Conservation (phyloP, 1,140 invertebrate genomes). For the Belonocnema kinseyi region DNA sequence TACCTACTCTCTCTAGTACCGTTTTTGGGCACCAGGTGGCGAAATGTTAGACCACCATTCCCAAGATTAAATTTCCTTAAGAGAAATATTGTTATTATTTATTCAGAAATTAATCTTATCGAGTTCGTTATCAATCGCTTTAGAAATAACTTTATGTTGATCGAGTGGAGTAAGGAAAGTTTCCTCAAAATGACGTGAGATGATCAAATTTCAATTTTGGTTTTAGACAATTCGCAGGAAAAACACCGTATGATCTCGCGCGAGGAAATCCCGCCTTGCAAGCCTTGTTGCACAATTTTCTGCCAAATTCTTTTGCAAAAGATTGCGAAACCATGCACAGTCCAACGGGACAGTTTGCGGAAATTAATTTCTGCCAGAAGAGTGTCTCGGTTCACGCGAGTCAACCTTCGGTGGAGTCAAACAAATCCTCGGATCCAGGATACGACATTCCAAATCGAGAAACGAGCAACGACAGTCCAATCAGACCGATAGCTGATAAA, state of each 20-base stretch:
- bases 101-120: too few species aligned
- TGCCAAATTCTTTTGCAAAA: constrained; percentile 58
- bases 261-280: constrained; percentile 72
- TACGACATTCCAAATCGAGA: constrained; percentile 64
- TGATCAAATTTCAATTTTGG: constrained; percentile 5
- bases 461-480: constrained; percentile 62
- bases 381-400: constrained; percentile 66
- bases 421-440: constrained; percentile 66
- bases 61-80: too few species aligned
- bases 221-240: constrained; percentile 73
- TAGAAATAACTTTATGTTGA: too few species aligned
- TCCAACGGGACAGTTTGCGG: constrained; percentile 54
- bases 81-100: too few species aligned
- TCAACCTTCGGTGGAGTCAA: constrained; percentile 69
- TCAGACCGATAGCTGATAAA: constrained; percentile 55
- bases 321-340: constrained; percentile 65
- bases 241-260: constrained; percentile 75
- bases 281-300: constrained; percentile 66
- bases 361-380: constrained; percentile 65
- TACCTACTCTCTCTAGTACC: too few species aligned
- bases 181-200: background rate
- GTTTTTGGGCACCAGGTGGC: too few species aligned
- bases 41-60: too few species aligned
- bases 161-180: too few species aligned
- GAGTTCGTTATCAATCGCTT: too few species aligned